A percentile compares a stretch with the other conserved stretches of the same genome.
Evolutionary conservation across 2,113 vertebrate genomes (phyloP).

Genomic region (Polypterus senegalus): DNA sequence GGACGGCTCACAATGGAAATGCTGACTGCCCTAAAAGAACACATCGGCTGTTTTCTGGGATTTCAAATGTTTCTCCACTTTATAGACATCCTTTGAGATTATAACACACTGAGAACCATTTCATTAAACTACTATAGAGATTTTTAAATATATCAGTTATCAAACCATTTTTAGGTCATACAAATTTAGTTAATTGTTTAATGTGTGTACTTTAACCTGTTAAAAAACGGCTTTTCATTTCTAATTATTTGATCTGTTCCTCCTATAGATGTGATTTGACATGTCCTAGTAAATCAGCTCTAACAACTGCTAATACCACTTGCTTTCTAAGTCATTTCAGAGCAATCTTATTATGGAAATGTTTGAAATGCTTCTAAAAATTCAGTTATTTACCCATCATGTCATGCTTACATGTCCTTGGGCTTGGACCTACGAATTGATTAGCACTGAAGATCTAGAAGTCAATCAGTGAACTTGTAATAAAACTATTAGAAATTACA

Average conservation of each 20-base stretch:
- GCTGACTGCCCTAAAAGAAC: too few relatives aligned
- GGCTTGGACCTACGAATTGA: slow-evolving; percentile 17
- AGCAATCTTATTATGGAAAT: slow-evolving; percentile 61
- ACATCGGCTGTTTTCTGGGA: too few relatives aligned
- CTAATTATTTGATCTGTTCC: slow-evolving; percentile 22
- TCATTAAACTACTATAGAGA: too few relatives aligned
- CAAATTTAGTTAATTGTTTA: too few relatives aligned
- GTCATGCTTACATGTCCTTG: slow-evolving; percentile 39
- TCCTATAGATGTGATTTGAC: slow-evolving; percentile 46
- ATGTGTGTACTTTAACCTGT: too few relatives aligned
- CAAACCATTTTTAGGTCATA: too few relatives aligned
- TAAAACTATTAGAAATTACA: slow-evolving; percentile 24
- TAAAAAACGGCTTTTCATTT: slow-evolving; percentile 33
- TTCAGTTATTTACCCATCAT: slow-evolving; percentile 45
- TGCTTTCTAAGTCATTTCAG: slow-evolving; percentile 63
- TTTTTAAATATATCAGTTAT: too few relatives aligned
- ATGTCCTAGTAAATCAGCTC: slow-evolving; percentile 58
- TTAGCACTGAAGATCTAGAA: slow-evolving; percentile 18
- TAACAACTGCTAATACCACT: slow-evolving; percentile 58
- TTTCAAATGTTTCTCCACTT: too few relatives aligned
- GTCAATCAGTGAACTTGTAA: slow-evolving; percentile 18
- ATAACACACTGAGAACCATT: too few relatives aligned
- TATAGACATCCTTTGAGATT: too few relatives aligned
- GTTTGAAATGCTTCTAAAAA: slow-evolving; percentile 45
- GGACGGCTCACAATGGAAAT: too few relatives aligned